Evolutionary conservation across 1,140 invertebrate genomes (phyloP).

Genomic region (Diabrotica virgifera): DNA sequence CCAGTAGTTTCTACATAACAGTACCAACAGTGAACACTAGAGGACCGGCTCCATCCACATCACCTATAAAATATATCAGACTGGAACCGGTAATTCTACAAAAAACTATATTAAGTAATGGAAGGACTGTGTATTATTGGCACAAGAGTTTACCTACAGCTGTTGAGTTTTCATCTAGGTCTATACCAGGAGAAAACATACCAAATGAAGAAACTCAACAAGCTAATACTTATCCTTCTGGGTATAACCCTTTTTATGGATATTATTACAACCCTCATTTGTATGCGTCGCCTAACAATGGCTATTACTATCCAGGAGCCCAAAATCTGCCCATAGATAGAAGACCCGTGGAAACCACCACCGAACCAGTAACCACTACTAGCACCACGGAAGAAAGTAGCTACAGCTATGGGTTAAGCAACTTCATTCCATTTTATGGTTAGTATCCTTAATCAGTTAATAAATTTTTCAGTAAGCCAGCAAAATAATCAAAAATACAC

Average conservation of each 20-base stretch:
- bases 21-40: neutral
- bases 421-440: conserved; percentile 32
- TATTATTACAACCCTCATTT: neutral
- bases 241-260: neutral
- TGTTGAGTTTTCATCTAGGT: conserved; percentile 4
- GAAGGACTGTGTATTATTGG: conserved; percentile 39
- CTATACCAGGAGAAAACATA: neutral
- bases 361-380: neutral
- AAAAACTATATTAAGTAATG: conserved; percentile 39
- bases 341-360: neutral
- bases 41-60: neutral
- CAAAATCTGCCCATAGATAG: neutral
- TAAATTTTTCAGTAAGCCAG: too few relatives aligned
- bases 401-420: conserved; percentile 26
- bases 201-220: conserved; percentile 1
- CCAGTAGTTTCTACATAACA: conserved; percentile 23
- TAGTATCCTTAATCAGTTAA: neutral
- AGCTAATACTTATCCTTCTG: neutral
- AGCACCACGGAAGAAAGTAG: conserved; percentile 5
- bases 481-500: too few relatives aligned
- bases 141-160: conserved; percentile 37
- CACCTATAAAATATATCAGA: conserved; percentile 35
- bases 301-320: conserved; percentile 7
- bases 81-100: conserved; percentile 41
- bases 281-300: neutral